phyloP scores from a whole-genome alignment of 2,888 invertebrate species.

The Parapristionchus giblindavisi region DNA sequence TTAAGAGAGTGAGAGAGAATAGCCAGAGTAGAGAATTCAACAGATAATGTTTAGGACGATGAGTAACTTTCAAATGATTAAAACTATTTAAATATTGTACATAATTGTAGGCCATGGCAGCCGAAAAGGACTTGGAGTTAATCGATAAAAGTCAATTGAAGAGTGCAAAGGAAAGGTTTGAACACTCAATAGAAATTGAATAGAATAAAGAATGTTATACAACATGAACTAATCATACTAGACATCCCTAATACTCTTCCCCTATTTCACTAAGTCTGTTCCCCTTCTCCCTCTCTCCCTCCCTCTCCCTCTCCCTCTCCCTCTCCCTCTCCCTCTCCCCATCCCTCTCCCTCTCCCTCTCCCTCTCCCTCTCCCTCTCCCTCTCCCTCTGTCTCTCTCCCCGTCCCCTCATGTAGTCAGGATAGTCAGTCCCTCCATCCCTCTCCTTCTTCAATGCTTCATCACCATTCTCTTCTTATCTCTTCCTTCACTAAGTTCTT shows the following conservation, averaged over 20 bases:
- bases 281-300: constrained; percentile 16
- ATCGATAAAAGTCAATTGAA: constrained; percentile 33
- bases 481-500: constrained; percentile 18
- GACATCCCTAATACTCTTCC: too few relatives aligned
- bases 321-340: constrained; percentile 15
- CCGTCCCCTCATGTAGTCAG: not conserved
- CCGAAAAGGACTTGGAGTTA: constrained; percentile 25
- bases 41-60: too few relatives aligned
- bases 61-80: not conserved
- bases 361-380: constrained; percentile 29
- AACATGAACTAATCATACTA: too few relatives aligned
- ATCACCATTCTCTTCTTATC: constrained; percentile 18
- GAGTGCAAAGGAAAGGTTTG: constrained; percentile 37
- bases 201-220: not conserved
- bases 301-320: constrained; percentile 17
- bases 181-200: not conserved
- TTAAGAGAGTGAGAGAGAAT: too few relatives aligned
- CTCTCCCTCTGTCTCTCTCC: constrained; percentile 21
- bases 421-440: not conserved
- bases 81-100: not conserved
- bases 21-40: too few relatives aligned
- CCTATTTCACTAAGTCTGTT: constrained; percentile 18
- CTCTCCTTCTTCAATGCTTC: constrained; percentile 13
- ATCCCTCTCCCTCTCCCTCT: not conserved
- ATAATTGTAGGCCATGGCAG: constrained; percentile 10